Evolutionary conservation across 92 coral and sea anemone species (phyloP).

Genomic region (Actinernus sp.): DNA sequence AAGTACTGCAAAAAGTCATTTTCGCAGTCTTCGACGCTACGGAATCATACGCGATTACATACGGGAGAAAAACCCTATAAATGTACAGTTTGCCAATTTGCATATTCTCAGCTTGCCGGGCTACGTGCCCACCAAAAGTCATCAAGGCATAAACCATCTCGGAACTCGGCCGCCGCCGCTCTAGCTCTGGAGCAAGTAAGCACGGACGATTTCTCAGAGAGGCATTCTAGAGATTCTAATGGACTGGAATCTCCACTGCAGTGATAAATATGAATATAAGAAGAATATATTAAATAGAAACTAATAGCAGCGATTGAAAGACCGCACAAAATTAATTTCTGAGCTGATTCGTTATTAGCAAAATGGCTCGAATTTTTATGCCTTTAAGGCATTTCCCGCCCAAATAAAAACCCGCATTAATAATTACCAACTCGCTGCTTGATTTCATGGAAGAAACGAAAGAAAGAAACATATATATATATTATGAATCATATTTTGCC

Average conservation of each 20-base stretch:
- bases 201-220: constrained; percentile 13
- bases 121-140: constrained; percentile 98
- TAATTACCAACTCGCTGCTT: no score
- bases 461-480: no score
- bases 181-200: constrained; percentile 2
- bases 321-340: no score
- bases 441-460: no score
- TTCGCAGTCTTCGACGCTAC: constrained; percentile 96
- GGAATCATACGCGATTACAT: constrained; percentile 97
- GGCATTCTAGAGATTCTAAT: constrained; percentile 13
- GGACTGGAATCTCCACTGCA: constrained; percentile 32
- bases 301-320: no score
- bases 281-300: no score
- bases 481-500: no score
- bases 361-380: no score
- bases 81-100: constrained; percentile 98
- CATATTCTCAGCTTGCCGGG: constrained; percentile 99
- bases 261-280: not conserved
- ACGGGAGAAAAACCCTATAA: constrained; percentile 99
- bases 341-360: no score
- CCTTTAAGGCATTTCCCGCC: no score
- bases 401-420: no score
- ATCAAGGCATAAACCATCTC: constrained; percentile 86
- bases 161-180: no score
- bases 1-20: constrained; percentile 98